Evolutionary conservation across 30 jellyfish, hydroid and myxozoan genomes (phyloP), one percentile per base, ranked within the genome.

Genomic region (Hydra vulgaris): DNA sequence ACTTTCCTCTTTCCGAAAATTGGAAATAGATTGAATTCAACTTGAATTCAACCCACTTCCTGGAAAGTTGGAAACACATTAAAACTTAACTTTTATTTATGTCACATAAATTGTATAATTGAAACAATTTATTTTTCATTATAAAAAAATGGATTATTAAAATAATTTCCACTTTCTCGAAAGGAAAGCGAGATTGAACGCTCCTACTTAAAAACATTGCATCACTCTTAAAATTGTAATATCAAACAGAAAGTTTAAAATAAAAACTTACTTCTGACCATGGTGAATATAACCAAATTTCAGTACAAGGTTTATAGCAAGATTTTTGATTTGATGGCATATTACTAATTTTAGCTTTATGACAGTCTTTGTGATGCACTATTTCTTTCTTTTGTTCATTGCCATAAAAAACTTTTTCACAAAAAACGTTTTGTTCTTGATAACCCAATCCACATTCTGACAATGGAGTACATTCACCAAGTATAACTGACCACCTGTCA

Each of bases 371-470:
- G 54, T 54, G 26, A 8, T 76, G 1, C 69, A 78, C 22, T 21
- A 80, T 81, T 20, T 83, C 79, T 18, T 74, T 69, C n/a, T 80
- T 87, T 21, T 77, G 74, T 18, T 84, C 72, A 73, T 81, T 87
- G 23, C 83, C 88, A 68, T 83, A 79, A n/a, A n/a, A 15, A 53
- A 72, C 72, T 72, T 92, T 87, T 69, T 82, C 67, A 83, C 98
- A 92, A 23, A 76, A 56, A 5, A 87, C 87, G 16, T 91, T 73
- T 70, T 83, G 98, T 18, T 75, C 72, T 66, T 81, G 81, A 26
- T 70, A 23, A 21, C 98, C 98, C 53, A 77, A 75, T 17, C 98
- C 98, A 84, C 98, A 92, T 24, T 88, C 72, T 20, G 66, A 53
- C 4, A 78, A 21, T 18, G 95, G 95, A 1, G 92, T 25, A 54